Base-by-base conservation (phyloP, 2,797 vertebrate species). In the Sebastiscus tertius region DNA sequence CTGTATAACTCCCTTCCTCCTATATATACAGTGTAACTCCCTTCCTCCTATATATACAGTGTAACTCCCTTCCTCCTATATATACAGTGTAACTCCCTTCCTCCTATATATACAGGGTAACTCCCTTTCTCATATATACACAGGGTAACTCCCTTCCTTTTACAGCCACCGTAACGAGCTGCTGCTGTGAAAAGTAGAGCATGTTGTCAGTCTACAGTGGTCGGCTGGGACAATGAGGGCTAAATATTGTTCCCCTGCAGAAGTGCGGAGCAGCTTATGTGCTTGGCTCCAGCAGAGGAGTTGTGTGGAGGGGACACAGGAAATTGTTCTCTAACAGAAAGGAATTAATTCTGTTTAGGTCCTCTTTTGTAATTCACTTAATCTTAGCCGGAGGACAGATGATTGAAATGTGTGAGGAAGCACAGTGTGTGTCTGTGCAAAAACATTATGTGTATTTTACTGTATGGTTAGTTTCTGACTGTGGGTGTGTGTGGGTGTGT, bases 321-420 rank as follows among this genome's bases (percentile, higher is more conserved):
- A 92, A 88, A 87, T 84, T 85, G 80, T 89, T 89, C 82, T 87
- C 83, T 78, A 88, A 85, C 85, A 88, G 77, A 91, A 87, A 89
- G 83, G 82, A 89, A 92, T 92, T 89, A 87, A 90, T 86, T 84
- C 84, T 72, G 39, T 88, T 88, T 62, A 86, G 84, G 77, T 85
- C 80, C 83, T 85, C 83, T 81, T 85, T 89, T 91, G 81, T 86
- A 72, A 68, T 72, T 31, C 64, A 80, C 79, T 85, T 87, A 87
- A 92, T 92, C 86, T 88, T 67, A 84, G 82, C 85, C 81, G 70
- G 68, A 88, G 85, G 83, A 89, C 81, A 84, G 77, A 88, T 86
- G 89, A 88, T 85, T 89, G 83, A 80, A 89, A 83, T 82, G 52
- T 70, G 72, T 22, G 72, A 61, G 64, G 66, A 52, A 49, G 22